These are phyloP conservation scores for Orchesellides sinensis DNA, from an alignment of 2,888 invertebrate genomes.

Conservation along the genomic window DNA sequence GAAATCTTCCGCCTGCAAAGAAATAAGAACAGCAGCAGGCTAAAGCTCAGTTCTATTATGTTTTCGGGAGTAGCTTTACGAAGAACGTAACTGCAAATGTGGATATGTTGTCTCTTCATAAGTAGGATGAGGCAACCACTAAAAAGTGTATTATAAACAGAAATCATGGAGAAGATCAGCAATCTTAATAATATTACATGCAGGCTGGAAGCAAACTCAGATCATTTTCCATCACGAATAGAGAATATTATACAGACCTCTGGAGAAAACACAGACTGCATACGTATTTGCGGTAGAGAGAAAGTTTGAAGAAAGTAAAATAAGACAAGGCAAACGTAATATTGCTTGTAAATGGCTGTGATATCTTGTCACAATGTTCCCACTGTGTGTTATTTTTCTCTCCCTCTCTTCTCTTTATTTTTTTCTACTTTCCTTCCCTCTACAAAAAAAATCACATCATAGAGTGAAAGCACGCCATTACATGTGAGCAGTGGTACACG, in stretches of 20 bases:
- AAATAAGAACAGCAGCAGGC: no score
- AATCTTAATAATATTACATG: neutral
- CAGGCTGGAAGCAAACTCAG: neutral
- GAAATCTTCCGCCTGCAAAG: no score
- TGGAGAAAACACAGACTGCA: no score
- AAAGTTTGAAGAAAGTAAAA: neutral
- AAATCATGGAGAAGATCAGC: neutral
- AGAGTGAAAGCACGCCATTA: neutral
- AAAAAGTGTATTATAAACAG: no score
- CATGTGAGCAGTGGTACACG: neutral
- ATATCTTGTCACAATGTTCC: constrained; percentile 25
- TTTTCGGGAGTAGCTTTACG: no score
- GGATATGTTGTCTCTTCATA: no score
- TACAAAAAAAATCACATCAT: constrained; percentile 8
- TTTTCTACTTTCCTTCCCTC: no score
- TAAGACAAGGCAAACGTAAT: neutral
- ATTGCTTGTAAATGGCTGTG: constrained; percentile 16
- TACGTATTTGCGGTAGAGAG: no score
- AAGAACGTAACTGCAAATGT: no score
- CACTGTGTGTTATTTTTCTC: constrained; percentile 16
- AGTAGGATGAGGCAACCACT: no score
- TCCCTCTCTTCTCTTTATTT: neutral
- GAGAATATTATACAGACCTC: no score
- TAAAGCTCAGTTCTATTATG: no score
- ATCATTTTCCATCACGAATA: constrained; percentile 18